Evolutionary conservation across 2,888 invertebrate genomes (phyloP), one percentile per base, ranked within the genome.

Genomic region (Sisyra nigra): DNA sequence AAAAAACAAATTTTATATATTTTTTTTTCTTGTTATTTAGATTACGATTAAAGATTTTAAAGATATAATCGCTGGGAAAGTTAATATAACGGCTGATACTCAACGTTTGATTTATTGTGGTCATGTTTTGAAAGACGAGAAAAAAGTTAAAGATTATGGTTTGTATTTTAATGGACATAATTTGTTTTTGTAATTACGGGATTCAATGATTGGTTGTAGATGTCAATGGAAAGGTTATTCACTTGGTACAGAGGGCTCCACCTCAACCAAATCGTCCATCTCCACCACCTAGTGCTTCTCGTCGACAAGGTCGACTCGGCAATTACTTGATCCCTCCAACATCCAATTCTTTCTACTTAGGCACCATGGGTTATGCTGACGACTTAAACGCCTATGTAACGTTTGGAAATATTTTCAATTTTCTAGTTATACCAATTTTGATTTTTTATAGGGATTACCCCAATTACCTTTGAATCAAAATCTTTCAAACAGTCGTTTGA

Each of bases 51-150:
- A 74, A 45, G 74, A 84, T 57, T 80, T 91, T 54, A 91, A 91
- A 60, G 77, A 80, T 51, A 72, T 75, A 51, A 82, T 91, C 49
- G 74, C 77, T 3, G 79, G 78, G 41, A 73, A 78, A 48, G 82
- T 94, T 50, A 76, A 72, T 45, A 82, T 94, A 51, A 72, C 84
- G 17, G 77, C 80, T 6, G 80, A 81, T 47, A 76, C 81, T 39
- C 94, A 94, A 59, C 74, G 94, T 45, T 74, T 96, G 32, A 96
- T 96, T 53, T 94, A 88, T 60, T 88, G 88, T 59, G 96, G 96
- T n/a, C 71, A 88, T 61, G 91, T 94, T 18, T 66, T 96, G 41
- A 82, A 84, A 55, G 88, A 96, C 68, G 87, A 85, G 10, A 83
- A 81, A 52, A 80, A 76, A 56, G 70, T 96, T 18, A 73, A 75